Evolutionary conservation across 2,888 invertebrate genomes (phyloP), one percentile per base, ranked within the genome.

Genomic region (Heliconius sara): DNA sequence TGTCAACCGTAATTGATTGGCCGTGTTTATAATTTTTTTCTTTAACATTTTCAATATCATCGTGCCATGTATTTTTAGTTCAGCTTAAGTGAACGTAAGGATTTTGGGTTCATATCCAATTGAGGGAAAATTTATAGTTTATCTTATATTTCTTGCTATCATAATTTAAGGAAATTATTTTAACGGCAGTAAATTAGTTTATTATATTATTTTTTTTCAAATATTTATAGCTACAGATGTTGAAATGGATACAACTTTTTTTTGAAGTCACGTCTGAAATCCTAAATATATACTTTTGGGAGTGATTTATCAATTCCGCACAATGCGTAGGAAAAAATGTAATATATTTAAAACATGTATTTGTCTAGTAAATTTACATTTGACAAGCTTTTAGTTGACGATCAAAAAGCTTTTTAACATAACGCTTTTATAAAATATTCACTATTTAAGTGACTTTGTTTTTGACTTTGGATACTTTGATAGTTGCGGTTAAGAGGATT

Each of bases 401-500:
- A 67, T 39, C 67, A 67, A 67, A 67, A 67, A 67, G 67, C 39
- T 67, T 67, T 67, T 67, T 39, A 67, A 67, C 3, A 39, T 34
- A 22, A 67, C 39, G 34, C 22, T 39, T 34, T 39, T n/a, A 67
- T 22, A 39, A 10, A 67, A 39, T 39, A 34, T 67, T 10, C 67
- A 39, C 2, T 39, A n/a, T 67, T 67, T n/a, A 34, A 67, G n/a
- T 67, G 67, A 67, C 34, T n/a, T 67, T 34, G 67, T 39, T 67
- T 34, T 67, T 19, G 30, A 66, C 39, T 9, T 39, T 39, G 9
- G 19, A 12, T 22, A 67, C 22, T 67, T 67, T 34, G 67, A 67
- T 39, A 67, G 67, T 67, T 67, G 34, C 34, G 67, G 67, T 67
- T 34, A 39, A 67, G 67, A 67, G 34, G 67, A 67, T 67, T 9